Percentiles rank a stretch among this genome's conserved stretches.
Evolutionary conservation across 2,888 invertebrate species (phyloP).

Genomic region (Drosophila macrospina): DNA sequence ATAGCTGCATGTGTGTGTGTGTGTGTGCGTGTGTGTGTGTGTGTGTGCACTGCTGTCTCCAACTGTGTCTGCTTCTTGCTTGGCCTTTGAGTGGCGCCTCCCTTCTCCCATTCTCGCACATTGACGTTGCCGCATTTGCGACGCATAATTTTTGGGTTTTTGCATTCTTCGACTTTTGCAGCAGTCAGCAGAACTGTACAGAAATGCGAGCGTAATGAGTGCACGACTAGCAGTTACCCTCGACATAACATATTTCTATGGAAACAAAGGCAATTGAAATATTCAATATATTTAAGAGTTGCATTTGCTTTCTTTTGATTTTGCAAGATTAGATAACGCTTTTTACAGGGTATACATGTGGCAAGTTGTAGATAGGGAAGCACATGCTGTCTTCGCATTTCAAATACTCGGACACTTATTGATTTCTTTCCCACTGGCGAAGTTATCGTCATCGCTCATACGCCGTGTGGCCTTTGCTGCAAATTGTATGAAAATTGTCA

Average conservation of each 20-base stretch:
- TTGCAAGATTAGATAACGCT: neutral
- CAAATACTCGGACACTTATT: conserved; percentile 54
- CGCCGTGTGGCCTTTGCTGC: conserved; percentile 53
- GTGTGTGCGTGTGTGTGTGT: conserved; percentile 21
- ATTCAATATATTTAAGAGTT: no score
- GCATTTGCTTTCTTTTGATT: neutral
- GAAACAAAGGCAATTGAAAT: no score
- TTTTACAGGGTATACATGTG: neutral
- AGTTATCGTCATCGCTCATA: conserved; percentile 72
- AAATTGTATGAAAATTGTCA: conserved; percentile 76
- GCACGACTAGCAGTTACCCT: conserved; percentile 23
- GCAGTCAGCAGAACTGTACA: conserved; percentile 41
- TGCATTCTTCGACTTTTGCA: conserved; percentile 54
- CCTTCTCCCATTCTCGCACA: conserved; percentile 1
- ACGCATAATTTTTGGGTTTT: conserved; percentile 68
- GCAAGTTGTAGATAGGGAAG: neutral
- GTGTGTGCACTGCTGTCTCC: conserved; percentile 34
- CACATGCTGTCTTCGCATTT: conserved; percentile 13
- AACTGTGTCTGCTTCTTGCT: conserved; percentile 43
- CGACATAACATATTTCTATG: neutral
- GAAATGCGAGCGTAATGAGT: neutral
- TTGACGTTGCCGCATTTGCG: conserved; percentile 59
- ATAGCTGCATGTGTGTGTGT: conserved; percentile 23
- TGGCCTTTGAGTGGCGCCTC: conserved; percentile 28
- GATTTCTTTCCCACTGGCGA: conserved; percentile 47